phyloP scores from a whole-genome alignment of 2,888 invertebrate species.

The Cheilosia pagana region DNA sequence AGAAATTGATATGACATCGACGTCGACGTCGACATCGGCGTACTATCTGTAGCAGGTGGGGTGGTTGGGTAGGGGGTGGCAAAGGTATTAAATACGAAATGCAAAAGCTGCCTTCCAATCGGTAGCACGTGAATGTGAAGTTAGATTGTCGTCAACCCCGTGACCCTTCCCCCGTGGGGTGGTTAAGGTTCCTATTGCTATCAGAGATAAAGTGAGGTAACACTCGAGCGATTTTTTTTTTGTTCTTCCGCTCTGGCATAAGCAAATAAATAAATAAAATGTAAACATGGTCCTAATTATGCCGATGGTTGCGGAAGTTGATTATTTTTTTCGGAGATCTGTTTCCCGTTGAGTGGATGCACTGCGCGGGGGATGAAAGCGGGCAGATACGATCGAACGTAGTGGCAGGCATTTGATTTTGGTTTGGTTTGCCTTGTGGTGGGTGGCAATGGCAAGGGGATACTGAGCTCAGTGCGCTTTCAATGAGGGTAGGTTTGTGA shows the following conservation, averaged over 20 bases:
- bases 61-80: neutral
- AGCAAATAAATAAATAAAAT: conserved; percentile 49
- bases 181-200: neutral
- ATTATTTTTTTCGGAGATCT: conserved; percentile 31
- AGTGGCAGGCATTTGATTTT: neutral
- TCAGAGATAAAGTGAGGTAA: conserved; percentile 38
- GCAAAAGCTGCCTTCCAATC: conserved; percentile 31
- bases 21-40: neutral
- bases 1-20: neutral
- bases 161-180: neutral
- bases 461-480: neutral
- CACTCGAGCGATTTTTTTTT: conserved; percentile 23
- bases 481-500: conserved; percentile 9
- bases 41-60: neutral
- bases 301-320: conserved; percentile 49
- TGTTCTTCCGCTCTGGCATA: conserved; percentile 13
- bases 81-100: neutral
- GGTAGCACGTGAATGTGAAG: conserved; percentile 60
- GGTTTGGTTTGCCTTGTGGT: neutral
- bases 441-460: neutral
- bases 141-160: conserved; percentile 17
- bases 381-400: conserved; percentile 24
- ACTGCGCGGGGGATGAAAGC: conserved; percentile 10
- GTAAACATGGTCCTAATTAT: conserved; percentile 60
- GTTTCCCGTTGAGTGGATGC: neutral